phyloP scores from a whole-genome alignment of 2,888 invertebrate species.

The Neoscelio sp. region DNA sequence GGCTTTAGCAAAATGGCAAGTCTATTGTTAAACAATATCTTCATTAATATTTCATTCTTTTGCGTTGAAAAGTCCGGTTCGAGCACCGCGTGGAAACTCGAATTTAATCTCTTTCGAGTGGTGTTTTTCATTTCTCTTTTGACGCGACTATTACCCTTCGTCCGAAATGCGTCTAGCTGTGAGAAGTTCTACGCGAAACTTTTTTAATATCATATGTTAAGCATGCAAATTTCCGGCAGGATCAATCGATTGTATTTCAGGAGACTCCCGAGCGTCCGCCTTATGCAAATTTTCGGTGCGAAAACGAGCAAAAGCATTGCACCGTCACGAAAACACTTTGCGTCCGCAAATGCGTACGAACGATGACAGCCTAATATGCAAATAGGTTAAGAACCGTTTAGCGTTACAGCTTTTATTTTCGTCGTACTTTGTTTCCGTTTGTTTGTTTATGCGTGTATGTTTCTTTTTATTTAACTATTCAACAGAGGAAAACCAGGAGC shows the following conservation, averaged over 20 bases:
- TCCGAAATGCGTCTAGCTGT: constrained; percentile 45
- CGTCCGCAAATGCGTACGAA: constrained; percentile 39
- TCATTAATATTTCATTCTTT: constrained; percentile 27
- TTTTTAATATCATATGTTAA: constrained; percentile 68
- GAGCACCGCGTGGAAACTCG: constrained; percentile 18
- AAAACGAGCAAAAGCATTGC: constrained; percentile 51
- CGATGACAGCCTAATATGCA: constrained; percentile 11
- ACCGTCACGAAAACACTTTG: constrained; percentile 59
- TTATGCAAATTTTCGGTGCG: constrained; percentile 51
- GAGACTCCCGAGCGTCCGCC: constrained; percentile 22
- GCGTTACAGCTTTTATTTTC: not conserved
- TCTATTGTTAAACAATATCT: constrained; percentile 7
- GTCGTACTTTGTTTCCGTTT: too few relatives aligned
- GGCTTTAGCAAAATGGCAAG: not conserved
- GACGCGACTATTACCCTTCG: constrained; percentile 52
- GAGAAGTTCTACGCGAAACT: constrained; percentile 56
- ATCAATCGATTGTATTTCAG: constrained; percentile 66
- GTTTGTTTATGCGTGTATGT: too few relatives aligned
- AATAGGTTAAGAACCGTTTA: constrained; percentile 14
- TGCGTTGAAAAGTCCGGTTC: constrained; percentile 6
- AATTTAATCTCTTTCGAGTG: constrained; percentile 35
- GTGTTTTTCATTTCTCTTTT: constrained; percentile 51
- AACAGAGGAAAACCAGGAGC: too few relatives aligned
- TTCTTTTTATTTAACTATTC: too few relatives aligned
- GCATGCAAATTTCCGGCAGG: constrained; percentile 60